Evolutionary conservation across 2,888 invertebrate genomes (phyloP), one percentile per base, ranked within the genome.

Genomic region (Noctua fimbriata): DNA sequence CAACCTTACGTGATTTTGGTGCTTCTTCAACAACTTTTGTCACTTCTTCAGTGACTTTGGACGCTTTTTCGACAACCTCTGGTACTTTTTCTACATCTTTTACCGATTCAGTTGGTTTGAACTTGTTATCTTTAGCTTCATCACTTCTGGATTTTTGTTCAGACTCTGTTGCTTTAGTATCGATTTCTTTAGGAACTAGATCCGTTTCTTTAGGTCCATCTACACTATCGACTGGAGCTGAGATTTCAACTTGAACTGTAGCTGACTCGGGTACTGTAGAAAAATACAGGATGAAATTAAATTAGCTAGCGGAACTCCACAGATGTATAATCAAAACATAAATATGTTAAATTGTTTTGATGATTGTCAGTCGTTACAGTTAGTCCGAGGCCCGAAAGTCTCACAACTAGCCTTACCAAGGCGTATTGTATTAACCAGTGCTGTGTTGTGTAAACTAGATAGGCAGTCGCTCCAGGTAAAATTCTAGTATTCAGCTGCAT

Each of bases 211-310:
- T 69, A 36, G 86, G 73, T 41, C 75, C 55, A 74, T 79, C 78
- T 49, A 73, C 77, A 52, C 10, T 75, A n/a, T 79, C 86, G 7
- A 66, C 67, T 70, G 76, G 28, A 24, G 60, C n/a, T 24, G 70
- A 12, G 4, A 67, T 69, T 79, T 84, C 80, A 44, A 77, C 28
- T 78, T 76, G 78, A 6, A 65, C 73, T 24, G 72, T 12, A 6
- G 80, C 55, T 72, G 69, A 76, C 70, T 77, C 77, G n/a, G 73
- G 32, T 83, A 73, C 87, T 85, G 76, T n/a, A 78, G 63, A 75
- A 79, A 69, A 77, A 80, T 28, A 28, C n/a, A 67, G 18, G 80
- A 16, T 28, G 1, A 18, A 36, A 24, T 36, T 16, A 47, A 55
- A 21, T n/a, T 16, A 41, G 32, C 2, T 41, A 66, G 41, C 12